Conservation (phyloP, 2,888 invertebrate species). For the Dioctria linearis region DNA sequence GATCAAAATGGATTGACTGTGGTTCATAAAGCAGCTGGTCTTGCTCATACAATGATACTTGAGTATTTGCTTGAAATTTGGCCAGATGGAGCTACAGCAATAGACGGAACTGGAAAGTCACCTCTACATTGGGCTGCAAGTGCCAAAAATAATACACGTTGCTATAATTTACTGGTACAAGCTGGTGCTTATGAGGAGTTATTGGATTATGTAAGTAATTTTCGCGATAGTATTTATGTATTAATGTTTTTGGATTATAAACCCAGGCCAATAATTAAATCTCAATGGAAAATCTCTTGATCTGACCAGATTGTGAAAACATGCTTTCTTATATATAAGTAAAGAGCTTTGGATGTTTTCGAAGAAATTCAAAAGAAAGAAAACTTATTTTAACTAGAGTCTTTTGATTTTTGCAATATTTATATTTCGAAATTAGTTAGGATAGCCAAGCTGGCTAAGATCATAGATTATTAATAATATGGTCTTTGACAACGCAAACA, state of each 20-base stretch:
- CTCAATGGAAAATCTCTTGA: too few relatives aligned
- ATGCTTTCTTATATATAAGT: too few relatives aligned
- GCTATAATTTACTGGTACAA: conserved; percentile 83
- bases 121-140: conserved; percentile 91
- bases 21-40: conserved; percentile 91
- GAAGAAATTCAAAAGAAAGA: too few relatives aligned
- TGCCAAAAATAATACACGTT: conserved; percentile 82
- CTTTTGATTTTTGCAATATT: too few relatives aligned
- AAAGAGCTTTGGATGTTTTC: too few relatives aligned
- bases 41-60: conserved; percentile 83
- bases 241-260: conserved; percentile 17
- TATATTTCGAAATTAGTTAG: too few relatives aligned
- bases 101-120: conserved; percentile 88
- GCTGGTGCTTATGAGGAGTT: conserved; percentile 89
- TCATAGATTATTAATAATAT: too few relatives aligned
- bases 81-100: conserved; percentile 78
- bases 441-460: too few relatives aligned
- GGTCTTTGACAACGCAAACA: too few relatives aligned
- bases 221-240: neutral
- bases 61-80: conserved; percentile 81
- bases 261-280: neutral
- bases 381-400: too few relatives aligned
- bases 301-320: too few relatives aligned
- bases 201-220: conserved; percentile 82
- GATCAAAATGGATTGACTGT: conserved; percentile 87